phyloP scores from a whole-genome alignment of 1,140 invertebrate species.

The Neodiprion lecontei region DNA sequence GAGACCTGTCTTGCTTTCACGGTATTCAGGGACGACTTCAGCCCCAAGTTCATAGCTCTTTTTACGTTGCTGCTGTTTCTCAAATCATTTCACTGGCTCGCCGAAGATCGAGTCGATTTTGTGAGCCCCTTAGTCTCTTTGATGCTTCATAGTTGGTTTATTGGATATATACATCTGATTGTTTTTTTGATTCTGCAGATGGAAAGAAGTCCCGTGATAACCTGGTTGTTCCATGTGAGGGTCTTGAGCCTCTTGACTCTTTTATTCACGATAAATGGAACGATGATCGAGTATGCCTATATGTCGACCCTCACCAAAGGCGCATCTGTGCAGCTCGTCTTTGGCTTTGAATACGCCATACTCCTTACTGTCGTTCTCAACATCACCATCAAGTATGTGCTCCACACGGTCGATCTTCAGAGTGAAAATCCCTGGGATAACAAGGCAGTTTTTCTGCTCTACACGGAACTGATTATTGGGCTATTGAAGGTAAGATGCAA shows the following conservation, averaged over 20 bases:
- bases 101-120: slow-evolving; percentile 98
- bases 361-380: slow-evolving; percentile 93
- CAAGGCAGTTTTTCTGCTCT: slow-evolving; percentile 96
- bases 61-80: slow-evolving; percentile 97
- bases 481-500: slow-evolving; percentile 67
- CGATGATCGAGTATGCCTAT: slow-evolving; percentile 94
- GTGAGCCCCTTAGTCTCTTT: slow-evolving; percentile 70
- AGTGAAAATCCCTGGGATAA: slow-evolving; percentile 99
- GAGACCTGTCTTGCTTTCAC: slow-evolving; percentile 99
- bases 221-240: slow-evolving; percentile 93
- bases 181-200: slow-evolving; percentile 73
- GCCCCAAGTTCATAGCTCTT: slow-evolving; percentile 96
- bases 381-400: slow-evolving; percentile 93
- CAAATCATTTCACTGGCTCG: slow-evolving; percentile 99
- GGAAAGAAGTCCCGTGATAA: slow-evolving; percentile 98
- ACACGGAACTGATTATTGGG: slow-evolving; percentile 96
- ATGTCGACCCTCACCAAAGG: slow-evolving; percentile 93
- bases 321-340: slow-evolving; percentile 97
- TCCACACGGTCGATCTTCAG: slow-evolving; percentile 93
- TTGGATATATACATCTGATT: slow-evolving; percentile 6
- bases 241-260: slow-evolving; percentile 85
- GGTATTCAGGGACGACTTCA: slow-evolving; percentile 99
- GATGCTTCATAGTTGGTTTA: background rate
- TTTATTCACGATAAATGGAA: slow-evolving; percentile 83
- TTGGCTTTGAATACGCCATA: slow-evolving; percentile 99